Percentiles rank a stretch among this genome's conserved stretches.
Evolutionary conservation across 2,888 invertebrate genomes (phyloP).

Genomic region (Leptinotarsa tumamoca): DNA sequence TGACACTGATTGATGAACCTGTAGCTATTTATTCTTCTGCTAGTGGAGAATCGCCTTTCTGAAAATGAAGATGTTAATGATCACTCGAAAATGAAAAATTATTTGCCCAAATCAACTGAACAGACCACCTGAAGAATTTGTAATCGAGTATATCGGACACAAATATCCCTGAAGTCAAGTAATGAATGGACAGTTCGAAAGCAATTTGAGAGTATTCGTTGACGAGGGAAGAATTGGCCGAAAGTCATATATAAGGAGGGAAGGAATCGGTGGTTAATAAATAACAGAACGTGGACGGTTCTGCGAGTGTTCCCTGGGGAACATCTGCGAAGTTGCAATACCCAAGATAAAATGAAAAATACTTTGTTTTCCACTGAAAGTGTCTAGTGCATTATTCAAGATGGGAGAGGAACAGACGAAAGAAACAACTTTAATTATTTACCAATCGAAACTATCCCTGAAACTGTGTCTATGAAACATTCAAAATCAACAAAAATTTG

Average conservation of each 20-base stretch:
- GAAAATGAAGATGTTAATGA: too few relatives aligned
- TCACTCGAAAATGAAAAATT: too few relatives aligned
- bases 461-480: too few relatives aligned
- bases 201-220: conserved; percentile 1
- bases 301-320: not conserved
- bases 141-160: not conserved
- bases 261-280: conserved; percentile 6
- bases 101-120: too few relatives aligned
- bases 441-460: not conserved
- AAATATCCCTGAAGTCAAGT: not conserved
- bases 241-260: conserved; percentile 1
- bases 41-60: too few relatives aligned
- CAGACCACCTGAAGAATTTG: too few relatives aligned
- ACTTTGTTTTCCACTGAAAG: not conserved
- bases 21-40: too few relatives aligned
- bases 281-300: conserved; percentile 10
- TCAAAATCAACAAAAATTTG: too few relatives aligned
- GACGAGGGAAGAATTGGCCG: not conserved
- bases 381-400: not conserved
- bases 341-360: conserved; percentile 10
- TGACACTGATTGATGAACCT: too few relatives aligned
- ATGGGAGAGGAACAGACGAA: not conserved
- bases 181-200: not conserved
- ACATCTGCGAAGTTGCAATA: conserved; percentile 9
- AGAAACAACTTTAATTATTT: not conserved